A percentile compares a stretch with the other conserved stretches of the same genome.
Evolutionary conservation across 2,888 invertebrate species (phyloP).

Genomic region (Hypsopygia costalis): DNA sequence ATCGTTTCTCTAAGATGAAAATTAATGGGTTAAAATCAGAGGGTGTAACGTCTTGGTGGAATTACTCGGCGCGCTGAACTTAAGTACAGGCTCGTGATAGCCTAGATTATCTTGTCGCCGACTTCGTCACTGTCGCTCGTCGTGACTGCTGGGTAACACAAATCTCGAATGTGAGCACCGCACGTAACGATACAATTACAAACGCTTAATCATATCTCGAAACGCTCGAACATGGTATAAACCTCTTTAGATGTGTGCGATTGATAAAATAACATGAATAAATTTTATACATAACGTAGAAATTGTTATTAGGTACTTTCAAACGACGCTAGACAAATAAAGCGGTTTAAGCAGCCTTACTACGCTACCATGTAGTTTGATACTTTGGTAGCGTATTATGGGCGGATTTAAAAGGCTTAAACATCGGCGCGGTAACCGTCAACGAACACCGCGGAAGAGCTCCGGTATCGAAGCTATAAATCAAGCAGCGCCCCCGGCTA

Average conservation of each 20-base stretch:
- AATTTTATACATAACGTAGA: background rate
- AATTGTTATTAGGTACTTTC: background rate
- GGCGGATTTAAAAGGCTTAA: conserved; percentile 44
- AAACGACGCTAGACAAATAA: background rate
- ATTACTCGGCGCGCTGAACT: conserved; percentile 2
- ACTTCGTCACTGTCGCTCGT: conserved; percentile 12
- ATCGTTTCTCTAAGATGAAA: conserved; percentile 36
- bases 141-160: conserved; percentile 3
- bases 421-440: conserved; percentile 57
- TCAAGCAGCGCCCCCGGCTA: conserved; percentile 62
- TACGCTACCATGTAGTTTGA: background rate
- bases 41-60: conserved; percentile 13
- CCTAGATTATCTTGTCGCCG: conserved; percentile 23
- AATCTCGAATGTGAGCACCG: background rate
- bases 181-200: background rate
- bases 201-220: background rate
- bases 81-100: conserved; percentile 19
- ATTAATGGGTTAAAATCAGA: conserved; percentile 34
- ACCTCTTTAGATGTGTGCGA: background rate
- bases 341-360: background rate
- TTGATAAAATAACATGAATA: too few relatives aligned
- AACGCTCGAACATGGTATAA: background rate
- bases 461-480: conserved; percentile 68
- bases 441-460: conserved; percentile 71
- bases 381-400: conserved; percentile 25